Evolutionary conservation across 2,113 vertebrate genomes (phyloP), one percentile per base, ranked within the genome.

Genomic region (Uria aalge): DNA sequence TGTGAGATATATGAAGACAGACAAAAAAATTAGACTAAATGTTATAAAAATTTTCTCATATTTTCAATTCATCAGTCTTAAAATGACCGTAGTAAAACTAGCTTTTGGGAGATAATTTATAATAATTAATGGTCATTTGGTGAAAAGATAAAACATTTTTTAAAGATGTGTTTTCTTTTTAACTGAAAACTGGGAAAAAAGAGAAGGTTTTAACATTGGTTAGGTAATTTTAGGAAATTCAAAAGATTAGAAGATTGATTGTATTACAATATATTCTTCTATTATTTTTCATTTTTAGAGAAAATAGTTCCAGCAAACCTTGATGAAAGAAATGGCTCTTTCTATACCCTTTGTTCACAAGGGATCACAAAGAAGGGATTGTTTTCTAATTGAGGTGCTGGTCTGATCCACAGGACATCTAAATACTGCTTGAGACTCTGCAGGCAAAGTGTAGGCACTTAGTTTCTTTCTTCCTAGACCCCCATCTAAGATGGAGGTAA

Each of bases 21-120:
- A 45, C 2, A 30, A 67, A 91, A 71, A 71, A 56, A 24, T 29
- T 6, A 79, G 15, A 50, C 1, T 41, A 67, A 79, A 36, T 7
- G 0, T 2, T 30, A 11, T 18, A 72, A 52, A 45, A 36, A 6
- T 3, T 38, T 36, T 62, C 11, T n/a, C 11, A 12, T 34, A 3
- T 23, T 56, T 73, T 32, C 5, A 77, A 30, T 56, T 50, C 3
- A n/a, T 48, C 6, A 18, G 2, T 59, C 16, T 63, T 63, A 63
- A 59, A 64, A 77, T 56, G 2, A 13, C 11, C 15, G 12, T 19
- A 18, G 5, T 15, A 32, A 71, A 86, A 10, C 1, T 12, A 30
- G 6, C 3, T 69, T 73, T 90, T 27, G 7, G 5, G 5, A 52
- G 5, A 5, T 43, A 0, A 41, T 27, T 66, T 78, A n/a, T 3